Evolutionary conservation across 2,113 vertebrate species (phyloP), one percentile per base, ranked within the genome.

Genomic region (Nycticryphes semicollaris): DNA sequence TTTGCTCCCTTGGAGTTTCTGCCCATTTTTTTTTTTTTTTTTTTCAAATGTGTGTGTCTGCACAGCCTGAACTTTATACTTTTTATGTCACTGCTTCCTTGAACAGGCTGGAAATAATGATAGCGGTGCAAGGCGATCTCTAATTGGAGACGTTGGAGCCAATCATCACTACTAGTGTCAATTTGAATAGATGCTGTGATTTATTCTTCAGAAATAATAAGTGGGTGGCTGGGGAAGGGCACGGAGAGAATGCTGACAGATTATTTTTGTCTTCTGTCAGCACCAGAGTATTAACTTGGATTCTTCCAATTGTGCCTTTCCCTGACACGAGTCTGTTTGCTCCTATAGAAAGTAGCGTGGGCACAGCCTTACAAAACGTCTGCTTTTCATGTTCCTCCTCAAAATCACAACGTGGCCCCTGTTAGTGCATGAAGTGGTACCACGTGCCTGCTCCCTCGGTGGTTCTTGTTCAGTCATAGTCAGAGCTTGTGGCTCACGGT

Each of bases 401-500:
- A 67, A 39, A 94, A 76, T 17, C 72, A 80, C 88, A 37, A 19
- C 2, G 0, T 81, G 79, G 64, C 35, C 73, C 73, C 35, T 48
- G 24, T 48, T 48, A 37, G 4, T 9, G 47, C 33, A 9, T 62
- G 14, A 47, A 12, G 10, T 11, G 60, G 75, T 21, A 21, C 79
- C 90, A 48, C 14, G 27, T 96, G 90, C 62, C 79, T 75, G 64
- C 85, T 81, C 75, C 45, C 76, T 70, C 3, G 3, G 56, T 76
- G 91, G 53, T 60, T 95, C 90, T 60, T 35, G 33, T 51, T 89
- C 47, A 81, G 83, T 94, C 80, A 80, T 56, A 89, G 64, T 87
- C 41, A 35, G 90, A 96, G 64, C 37, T 72, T 75, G 64, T 82
- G 90, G 82, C 87, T 30, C 7, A 50, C 33, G 7, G 3, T 64